A percentile compares a stretch with the other conserved stretches of the same genome.
Evolutionary conservation across 1,140 invertebrate species (phyloP).

Genomic region (Agrilus planipennis): DNA sequence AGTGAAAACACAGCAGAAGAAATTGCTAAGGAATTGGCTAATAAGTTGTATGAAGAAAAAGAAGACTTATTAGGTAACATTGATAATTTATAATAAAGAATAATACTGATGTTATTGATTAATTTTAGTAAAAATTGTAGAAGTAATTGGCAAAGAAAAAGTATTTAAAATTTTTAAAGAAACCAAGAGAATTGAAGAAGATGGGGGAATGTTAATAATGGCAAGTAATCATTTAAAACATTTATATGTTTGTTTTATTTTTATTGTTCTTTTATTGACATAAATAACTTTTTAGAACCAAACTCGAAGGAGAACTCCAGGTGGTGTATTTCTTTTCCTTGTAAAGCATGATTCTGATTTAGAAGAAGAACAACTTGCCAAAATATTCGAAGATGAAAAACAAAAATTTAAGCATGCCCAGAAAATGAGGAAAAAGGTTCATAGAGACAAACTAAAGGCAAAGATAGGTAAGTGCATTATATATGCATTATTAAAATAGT

Average conservation of each 20-base stretch:
- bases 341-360: constrained; percentile 62
- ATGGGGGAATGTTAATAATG: constrained; percentile 72
- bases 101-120: constrained; percentile 9
- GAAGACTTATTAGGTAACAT: constrained; percentile 57
- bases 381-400: constrained; percentile 60
- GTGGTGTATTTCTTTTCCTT: constrained; percentile 71
- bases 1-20: constrained; percentile 40
- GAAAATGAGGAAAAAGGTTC: constrained; percentile 50
- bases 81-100: constrained; percentile 9
- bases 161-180: constrained; percentile 63
- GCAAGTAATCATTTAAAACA: constrained; percentile 33
- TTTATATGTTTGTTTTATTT: constrained; percentile 2
- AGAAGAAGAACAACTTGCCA: constrained; percentile 50
- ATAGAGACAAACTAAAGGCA: constrained; percentile 41
- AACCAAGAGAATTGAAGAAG: constrained; percentile 66
- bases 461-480: constrained; percentile 27
- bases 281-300: constrained; percentile 50
- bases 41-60: constrained; percentile 57
- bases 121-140: constrained; percentile 55
- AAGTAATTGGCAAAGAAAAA: constrained; percentile 57
- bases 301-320: constrained; percentile 64
- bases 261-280: constrained; percentile 8
- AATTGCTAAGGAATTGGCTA: constrained; percentile 54
- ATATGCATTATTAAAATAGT: too few species aligned
- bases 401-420: constrained; percentile 42